Conservation (phyloP, 2,888 invertebrate species). For the Dione juno region DNA sequence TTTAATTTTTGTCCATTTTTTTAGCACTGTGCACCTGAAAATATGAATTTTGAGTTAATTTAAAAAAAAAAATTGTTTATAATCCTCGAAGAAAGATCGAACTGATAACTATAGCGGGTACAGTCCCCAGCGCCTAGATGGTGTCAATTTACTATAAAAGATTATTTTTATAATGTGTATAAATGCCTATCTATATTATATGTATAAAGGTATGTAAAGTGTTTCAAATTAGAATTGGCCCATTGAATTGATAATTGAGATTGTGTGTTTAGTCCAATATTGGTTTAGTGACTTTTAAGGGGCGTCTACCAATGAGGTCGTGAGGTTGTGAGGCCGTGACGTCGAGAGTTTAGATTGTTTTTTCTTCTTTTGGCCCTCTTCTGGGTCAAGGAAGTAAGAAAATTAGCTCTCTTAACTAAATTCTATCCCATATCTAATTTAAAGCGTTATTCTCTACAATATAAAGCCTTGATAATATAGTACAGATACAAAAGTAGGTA, state of each 20-base stretch:
- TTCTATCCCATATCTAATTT: neutral
- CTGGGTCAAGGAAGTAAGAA: neutral
- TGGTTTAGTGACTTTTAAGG: neutral
- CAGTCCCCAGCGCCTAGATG: no score
- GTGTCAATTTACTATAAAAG: no score
- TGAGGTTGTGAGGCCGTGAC: neutral
- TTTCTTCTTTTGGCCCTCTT: neutral
- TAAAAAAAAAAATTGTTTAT: no score
- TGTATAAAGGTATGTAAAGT: neutral
- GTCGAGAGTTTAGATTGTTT: neutral
- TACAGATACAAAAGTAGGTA: slow-evolving; percentile 6
- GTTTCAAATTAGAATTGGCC: slow-evolving; percentile 17
- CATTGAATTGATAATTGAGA: slow-evolving; percentile 16
- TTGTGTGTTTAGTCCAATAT: slow-evolving; percentile 17
- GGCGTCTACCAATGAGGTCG: slow-evolving; percentile 9
- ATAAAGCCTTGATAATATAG: slow-evolving; percentile 5
- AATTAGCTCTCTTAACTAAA: neutral
- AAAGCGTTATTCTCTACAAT: neutral
- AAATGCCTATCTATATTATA: no score
- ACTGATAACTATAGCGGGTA: no score
- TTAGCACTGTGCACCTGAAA: no score
- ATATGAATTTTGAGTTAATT: no score
- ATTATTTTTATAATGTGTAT: neutral
- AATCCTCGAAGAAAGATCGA: no score
- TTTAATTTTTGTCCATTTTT: no score